Base-by-base conservation (phyloP, 53 echinoderm and acorn worm species). In the Echinarachnius parma region DNA sequence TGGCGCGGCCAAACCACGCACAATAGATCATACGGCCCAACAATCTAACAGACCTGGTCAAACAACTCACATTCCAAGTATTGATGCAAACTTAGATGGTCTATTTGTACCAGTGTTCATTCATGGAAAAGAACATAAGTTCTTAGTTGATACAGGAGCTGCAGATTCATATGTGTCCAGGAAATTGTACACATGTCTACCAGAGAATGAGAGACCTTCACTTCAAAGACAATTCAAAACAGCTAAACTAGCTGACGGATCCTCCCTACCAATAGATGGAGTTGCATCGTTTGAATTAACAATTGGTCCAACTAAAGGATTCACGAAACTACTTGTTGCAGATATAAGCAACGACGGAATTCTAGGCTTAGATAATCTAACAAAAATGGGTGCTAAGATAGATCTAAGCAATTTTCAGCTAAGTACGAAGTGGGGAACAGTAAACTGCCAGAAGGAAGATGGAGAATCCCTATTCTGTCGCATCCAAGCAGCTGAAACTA, bases 291-390 rank as follows among this genome's bases (percentile, higher is more conserved):
- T n/a, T n/a, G n/a, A n/a, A n/a, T n/a, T n/a, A n/a, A n/a, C n/a
- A n/a, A n/a, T n/a, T n/a, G n/a, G n/a, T n/a, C n/a, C n/a, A n/a
- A n/a, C n/a, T n/a, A n/a, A 52, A 20, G 69, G 31, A 2, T 4
- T 32, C n/a, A 52, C 21, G 13, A 52, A 25, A 48, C 14, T 64
- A 5, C 3, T 68, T 3, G 69, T 68, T 5, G 66, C 66, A 29
- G 31, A 66, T 48, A 31, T 64, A 4, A 48, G 66, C 30, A 66
- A 47, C 8, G 66, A 66, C 28, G 66, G 49, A 48, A 28, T 66
- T 4, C 3, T 66, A 2, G 66, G 66, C 9, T 16, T 66, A 19
- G 53, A 52, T 68, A 68, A 49, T 33, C 21, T 68, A 20, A 19
- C 30, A 20, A 36, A 68, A 9, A 68, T 52, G 53, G 69, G 69